Conservation (phyloP, 2,797 vertebrate genomes). For the Enteromius treurensis region DNA sequence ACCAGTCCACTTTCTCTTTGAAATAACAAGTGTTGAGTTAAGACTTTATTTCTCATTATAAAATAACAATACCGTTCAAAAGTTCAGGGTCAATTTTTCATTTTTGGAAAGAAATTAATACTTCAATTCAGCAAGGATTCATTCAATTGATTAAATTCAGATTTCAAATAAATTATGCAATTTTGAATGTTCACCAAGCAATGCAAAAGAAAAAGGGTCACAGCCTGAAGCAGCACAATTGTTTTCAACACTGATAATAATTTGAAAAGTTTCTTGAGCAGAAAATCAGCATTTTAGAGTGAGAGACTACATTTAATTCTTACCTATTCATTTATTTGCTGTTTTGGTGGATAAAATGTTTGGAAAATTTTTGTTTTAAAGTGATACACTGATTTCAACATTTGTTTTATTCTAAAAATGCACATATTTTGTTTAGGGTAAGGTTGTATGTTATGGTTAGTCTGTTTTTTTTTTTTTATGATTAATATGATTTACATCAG, state of each 20-base stretch:
- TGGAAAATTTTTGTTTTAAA: too few species aligned
- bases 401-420: not conserved
- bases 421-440: not conserved
- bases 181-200: not conserved
- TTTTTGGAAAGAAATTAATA: not conserved
- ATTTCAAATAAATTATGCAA: not conserved
- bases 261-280: not conserved
- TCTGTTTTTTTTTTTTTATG: not conserved
- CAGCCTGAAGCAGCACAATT: too few species aligned
- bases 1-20: not conserved
- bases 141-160: not conserved
- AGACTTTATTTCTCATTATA: not conserved
- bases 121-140: not conserved
- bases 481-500: not conserved
- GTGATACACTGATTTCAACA: not conserved
- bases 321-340: not conserved
- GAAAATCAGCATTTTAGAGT: not conserved
- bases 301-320: not conserved
- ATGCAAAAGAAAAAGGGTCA: not conserved
- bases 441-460: not conserved
- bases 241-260: not conserved
- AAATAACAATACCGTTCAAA: not conserved
- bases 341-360: not conserved
- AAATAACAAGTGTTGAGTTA: not conserved
- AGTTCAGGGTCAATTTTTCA: not conserved